These are phyloP conservation scores for Chaetura pelagica DNA, from an alignment of 2,113 vertebrate species.

Conservation along the genomic window DNA sequence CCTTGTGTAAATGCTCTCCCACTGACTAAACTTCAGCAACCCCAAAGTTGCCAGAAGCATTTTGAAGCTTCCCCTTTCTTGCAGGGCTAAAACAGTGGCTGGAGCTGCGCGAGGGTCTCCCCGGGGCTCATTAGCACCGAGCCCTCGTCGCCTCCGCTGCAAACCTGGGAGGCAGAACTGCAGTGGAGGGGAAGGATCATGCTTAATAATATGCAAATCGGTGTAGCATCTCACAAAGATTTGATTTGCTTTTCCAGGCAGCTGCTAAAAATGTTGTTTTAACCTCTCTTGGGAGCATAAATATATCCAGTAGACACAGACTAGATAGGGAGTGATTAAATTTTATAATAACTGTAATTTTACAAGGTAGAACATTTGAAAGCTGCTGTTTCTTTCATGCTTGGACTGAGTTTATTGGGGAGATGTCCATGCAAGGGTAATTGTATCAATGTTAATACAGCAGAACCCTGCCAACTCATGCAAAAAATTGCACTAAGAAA, in stretches of 20 bases:
- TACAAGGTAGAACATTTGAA: constrained; percentile 2
- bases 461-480: neutral
- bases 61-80: neutral
- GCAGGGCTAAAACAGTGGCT: neutral
- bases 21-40: constrained; percentile 9
- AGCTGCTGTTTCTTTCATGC: neutral
- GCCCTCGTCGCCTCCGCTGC: neutral
- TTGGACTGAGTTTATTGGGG: neutral
- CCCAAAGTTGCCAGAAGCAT: constrained; percentile 23
- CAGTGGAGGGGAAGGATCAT: neutral
- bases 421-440: neutral
- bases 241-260: constrained; percentile 1
- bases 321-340: neutral
- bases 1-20: constrained; percentile 25
- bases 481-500: neutral
- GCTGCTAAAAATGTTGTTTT: constrained; percentile 50
- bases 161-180: neutral
- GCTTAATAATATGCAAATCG: constrained; percentile 45
- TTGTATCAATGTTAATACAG: neutral
- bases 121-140: constrained; percentile 66
- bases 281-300: neutral
- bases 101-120: neutral
- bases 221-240: constrained; percentile 20
- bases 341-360: constrained; percentile 51
- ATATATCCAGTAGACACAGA: neutral